Conservation (phyloP, 1,140 invertebrate species). For the Sweltsa coloradensis region DNA sequence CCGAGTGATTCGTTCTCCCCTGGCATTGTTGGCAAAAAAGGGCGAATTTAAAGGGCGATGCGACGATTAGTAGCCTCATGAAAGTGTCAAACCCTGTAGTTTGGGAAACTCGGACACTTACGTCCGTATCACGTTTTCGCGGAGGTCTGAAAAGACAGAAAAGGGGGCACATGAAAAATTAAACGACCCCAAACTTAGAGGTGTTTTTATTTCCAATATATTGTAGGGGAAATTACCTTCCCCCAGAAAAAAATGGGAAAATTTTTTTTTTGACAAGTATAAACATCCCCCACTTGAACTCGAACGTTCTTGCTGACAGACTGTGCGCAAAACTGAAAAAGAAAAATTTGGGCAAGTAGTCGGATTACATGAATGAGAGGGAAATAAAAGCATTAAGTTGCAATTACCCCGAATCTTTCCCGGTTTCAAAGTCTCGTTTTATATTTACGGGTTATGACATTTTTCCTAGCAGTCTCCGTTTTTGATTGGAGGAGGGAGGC, state of each 20-base stretch:
- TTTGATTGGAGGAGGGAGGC: slow-evolving; percentile 15
- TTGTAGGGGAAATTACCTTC: slow-evolving; percentile 18
- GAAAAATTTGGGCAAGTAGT: background rate
- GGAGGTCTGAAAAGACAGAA: slow-evolving; percentile 8
- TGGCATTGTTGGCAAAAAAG: slow-evolving; percentile 23
- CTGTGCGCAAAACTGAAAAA: slow-evolving; percentile 13
- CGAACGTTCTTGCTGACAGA: slow-evolving; percentile 22
- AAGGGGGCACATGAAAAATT: background rate
- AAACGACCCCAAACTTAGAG: background rate
- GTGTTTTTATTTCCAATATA: background rate
- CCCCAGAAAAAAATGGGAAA: slow-evolving; percentile 30
- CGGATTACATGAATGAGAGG: background rate
- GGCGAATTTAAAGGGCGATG: slow-evolving; percentile 31
- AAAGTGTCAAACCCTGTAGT: slow-evolving; percentile 20
- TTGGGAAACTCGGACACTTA: slow-evolving; percentile 27
- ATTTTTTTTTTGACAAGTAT: slow-evolving; percentile 30
- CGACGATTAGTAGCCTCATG: slow-evolving; percentile 19
- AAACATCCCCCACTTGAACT: slow-evolving; percentile 30
- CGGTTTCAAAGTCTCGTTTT: slow-evolving; percentile 27
- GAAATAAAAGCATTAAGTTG: background rate
- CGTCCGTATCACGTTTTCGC: slow-evolving; percentile 24
- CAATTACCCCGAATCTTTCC: slow-evolving; percentile 24
- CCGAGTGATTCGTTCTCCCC: slow-evolving; percentile 22
- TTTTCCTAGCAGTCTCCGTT: slow-evolving; percentile 19
- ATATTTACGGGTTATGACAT: slow-evolving; percentile 26